A percentile compares a stretch with the other conserved stretches of the same genome.
These are phyloP conservation scores for Bunonema sp. DNA, from an alignment of 2,888 invertebrate species.

Conservation along the genomic window DNA sequence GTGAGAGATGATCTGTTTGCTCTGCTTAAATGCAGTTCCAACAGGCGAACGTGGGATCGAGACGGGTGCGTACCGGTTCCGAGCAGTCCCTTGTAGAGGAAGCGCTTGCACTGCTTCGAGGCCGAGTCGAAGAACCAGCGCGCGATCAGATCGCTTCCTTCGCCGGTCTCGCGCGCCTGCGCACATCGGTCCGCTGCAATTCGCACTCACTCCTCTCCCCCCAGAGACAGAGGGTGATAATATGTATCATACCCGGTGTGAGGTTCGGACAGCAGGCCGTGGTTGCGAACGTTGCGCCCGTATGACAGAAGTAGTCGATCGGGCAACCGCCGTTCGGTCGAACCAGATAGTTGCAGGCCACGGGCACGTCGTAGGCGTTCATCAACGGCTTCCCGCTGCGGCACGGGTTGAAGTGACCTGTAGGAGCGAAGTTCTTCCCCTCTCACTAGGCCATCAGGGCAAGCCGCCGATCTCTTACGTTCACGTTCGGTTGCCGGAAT, in stretches of 20 bases:
- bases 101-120: conserved; percentile 26
- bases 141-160: conserved; percentile 33
- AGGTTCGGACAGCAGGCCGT: conserved; percentile 33
- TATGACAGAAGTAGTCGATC: conserved; percentile 22
- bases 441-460: no score
- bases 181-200: conserved; percentile 20
- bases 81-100: conserved; percentile 29
- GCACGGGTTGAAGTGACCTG: conserved; percentile 32
- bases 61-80: no score
- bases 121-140: conserved; percentile 37
- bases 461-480: no score
- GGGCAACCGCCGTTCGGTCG: conserved; percentile 39
- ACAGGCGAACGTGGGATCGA: no score
- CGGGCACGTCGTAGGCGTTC: conserved; percentile 32
- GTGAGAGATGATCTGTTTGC: not conserved
- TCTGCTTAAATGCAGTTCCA: no score
- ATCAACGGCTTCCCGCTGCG: conserved; percentile 27
- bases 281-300: conserved; percentile 28
- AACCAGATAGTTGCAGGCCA: conserved; percentile 36
- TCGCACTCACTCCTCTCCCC: not conserved
- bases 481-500: no score
- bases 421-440: no score
- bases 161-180: conserved; percentile 22
- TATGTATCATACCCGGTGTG: conserved; percentile 6
- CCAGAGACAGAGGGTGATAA: no score